These are phyloP conservation scores for Sylvicola cinctus DNA, from an alignment of 2,888 invertebrate genomes.

Conservation along the genomic window DNA sequence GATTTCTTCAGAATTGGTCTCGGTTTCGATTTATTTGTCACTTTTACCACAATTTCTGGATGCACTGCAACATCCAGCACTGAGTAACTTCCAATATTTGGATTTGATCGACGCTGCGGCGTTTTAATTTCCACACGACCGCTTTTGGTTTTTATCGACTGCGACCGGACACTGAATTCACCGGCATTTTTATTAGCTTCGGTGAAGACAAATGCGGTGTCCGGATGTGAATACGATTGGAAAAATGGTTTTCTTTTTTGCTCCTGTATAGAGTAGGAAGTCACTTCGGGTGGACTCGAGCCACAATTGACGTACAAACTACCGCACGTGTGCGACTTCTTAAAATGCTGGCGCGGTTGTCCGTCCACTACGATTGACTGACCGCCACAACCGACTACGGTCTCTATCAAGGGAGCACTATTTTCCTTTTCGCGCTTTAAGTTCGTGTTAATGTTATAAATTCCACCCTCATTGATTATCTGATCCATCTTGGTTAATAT, in stretches of 20 bases:
- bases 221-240: slow-evolving; percentile 18
- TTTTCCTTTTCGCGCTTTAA: too few relatives aligned
- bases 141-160: slow-evolving; percentile 14
- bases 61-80: slow-evolving; percentile 16
- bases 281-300: slow-evolving; percentile 11
- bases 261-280: slow-evolving; percentile 6
- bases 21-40: not conserved
- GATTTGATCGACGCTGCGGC: slow-evolving; percentile 16
- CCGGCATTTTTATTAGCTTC: slow-evolving; percentile 16
- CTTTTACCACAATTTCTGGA: slow-evolving; percentile 15
- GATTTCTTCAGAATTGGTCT: too few relatives aligned
- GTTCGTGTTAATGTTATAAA: too few relatives aligned
- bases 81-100: slow-evolving; percentile 16
- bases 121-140: slow-evolving; percentile 13
- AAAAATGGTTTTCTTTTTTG: slow-evolving; percentile 12
- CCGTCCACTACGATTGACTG: too few relatives aligned
- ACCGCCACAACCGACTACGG: too few relatives aligned
- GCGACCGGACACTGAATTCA: slow-evolving; percentile 7
- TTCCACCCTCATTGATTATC: too few relatives aligned
- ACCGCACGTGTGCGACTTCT: slow-evolving; percentile 18
- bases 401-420: too few relatives aligned
- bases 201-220: slow-evolving; percentile 17
- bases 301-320: slow-evolving; percentile 19
- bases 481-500: too few relatives aligned
- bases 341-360: slow-evolving; percentile 16